A percentile compares a stretch with the other conserved stretches of the same genome.
Evolutionary conservation across 1,140 invertebrate genomes (phyloP).

Genomic region (Drosophila baimaii): DNA sequence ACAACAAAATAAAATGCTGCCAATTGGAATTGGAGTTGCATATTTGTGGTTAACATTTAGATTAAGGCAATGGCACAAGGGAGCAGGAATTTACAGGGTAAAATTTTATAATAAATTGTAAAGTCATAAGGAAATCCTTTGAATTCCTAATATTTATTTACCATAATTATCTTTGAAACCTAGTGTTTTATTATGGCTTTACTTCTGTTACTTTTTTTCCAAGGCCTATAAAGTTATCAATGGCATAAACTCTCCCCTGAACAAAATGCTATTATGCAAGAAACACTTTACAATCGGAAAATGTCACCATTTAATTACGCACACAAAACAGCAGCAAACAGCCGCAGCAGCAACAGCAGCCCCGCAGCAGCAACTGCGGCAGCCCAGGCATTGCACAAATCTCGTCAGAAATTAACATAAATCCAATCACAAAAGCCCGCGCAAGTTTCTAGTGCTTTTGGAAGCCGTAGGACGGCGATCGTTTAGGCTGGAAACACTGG

Average conservation of each 20-base stretch:
- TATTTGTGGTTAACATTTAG: constrained; percentile 50
- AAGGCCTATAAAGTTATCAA: constrained; percentile 14
- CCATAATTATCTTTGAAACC: too few relatives aligned
- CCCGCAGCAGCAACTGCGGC: constrained; percentile 30
- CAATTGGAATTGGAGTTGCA: constrained; percentile 46
- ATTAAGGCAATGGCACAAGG: constrained; percentile 33
- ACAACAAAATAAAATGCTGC: constrained; percentile 46
- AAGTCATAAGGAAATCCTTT: not conserved
- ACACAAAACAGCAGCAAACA: constrained; percentile 72
- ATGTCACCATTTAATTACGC: constrained; percentile 82
- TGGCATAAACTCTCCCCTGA: not conserved
- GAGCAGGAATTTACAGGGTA: not conserved
- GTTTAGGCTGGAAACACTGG: constrained; percentile 33
- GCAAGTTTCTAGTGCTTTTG: constrained; percentile 43
- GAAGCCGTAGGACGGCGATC: constrained; percentile 70
- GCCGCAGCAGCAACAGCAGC: constrained; percentile 34
- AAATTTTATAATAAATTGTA: not conserved
- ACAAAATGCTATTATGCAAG: constrained; percentile 22
- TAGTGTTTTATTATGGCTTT: not conserved
- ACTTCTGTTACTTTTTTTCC: not conserved
- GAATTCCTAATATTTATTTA: not conserved
- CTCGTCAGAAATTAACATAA: constrained; percentile 81
- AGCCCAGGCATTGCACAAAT: constrained; percentile 75
- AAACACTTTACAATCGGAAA: constrained; percentile 77
- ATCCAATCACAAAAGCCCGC: constrained; percentile 80